Evolutionary conservation across 1,140 invertebrate genomes (phyloP), one percentile per base, ranked within the genome.

Genomic region (Asbolus verrucosus): DNA sequence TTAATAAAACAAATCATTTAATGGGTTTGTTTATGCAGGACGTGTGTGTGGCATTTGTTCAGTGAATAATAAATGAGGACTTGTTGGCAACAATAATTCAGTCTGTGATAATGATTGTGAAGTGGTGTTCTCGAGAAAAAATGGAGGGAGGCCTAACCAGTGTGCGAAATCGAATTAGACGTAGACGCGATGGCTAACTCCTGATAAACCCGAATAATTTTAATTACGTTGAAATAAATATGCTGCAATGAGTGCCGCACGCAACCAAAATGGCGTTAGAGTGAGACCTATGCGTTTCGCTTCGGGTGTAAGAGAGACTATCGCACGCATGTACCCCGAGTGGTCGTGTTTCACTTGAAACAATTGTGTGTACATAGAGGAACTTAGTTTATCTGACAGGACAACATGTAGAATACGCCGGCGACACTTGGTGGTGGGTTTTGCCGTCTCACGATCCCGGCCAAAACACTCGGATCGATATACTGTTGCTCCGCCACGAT

Each of bases 391-490:
- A n/a, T n/a, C n/a, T n/a, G n/a, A n/a, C n/a, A n/a, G n/a, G n/a
- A n/a, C n/a, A n/a, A 54, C 9, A 54, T 54, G 46, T 54, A 54
- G 46, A 30, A 27, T 9, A 13, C 46, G 19, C 9, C 19, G 24
- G 46, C 46, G 46, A 27, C 46, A 27, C 18, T 54, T 27, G 13
- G 21, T 54, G 19, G 41, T 18, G 30, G 30, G n/a, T n/a, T n/a
- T n/a, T n/a, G n/a, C 11, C 30, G 59, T 62, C 59, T 62, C 24
- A n/a, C 59, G 61, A 39, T 63, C 61, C 61, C 61, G 61, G 61
- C 61, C 33, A 41, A 38, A 14, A 36, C 21, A 8, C 61, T n/a
- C n/a, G n/a, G 59, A 72, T 72, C 70, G 38, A 72, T 72, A 72
- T 60, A 63, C 65, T 72, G 70, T 67, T 72, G 70, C 70, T 65